phyloP scores from a whole-genome alignment of 2,888 invertebrate genomes.

The Pristionchus japonicus region DNA sequence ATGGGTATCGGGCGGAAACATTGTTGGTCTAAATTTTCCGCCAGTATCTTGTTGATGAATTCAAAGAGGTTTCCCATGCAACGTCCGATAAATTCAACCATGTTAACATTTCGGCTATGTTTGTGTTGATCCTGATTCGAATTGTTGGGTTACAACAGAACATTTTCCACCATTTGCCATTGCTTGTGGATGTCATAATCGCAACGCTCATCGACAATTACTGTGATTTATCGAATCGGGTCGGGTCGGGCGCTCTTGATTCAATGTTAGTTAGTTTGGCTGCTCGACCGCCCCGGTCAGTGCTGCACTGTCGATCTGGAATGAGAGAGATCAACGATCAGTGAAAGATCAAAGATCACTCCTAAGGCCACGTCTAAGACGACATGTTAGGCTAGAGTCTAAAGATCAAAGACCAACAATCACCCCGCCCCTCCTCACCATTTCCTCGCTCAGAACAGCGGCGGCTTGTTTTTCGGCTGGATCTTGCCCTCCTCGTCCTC shows the following conservation, averaged over 20 bases:
- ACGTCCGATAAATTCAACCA: too few relatives aligned
- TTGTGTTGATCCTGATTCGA: too few relatives aligned
- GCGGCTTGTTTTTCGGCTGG: neutral
- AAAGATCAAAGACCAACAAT: neutral
- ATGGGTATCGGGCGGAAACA: neutral
- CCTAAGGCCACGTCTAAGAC: too few relatives aligned
- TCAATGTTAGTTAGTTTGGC: neutral
- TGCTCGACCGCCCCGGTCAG: neutral
- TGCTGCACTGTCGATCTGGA: neutral
- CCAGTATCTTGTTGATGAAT: too few relatives aligned
- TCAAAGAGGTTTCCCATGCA: too few relatives aligned
- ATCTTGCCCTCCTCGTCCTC: neutral
- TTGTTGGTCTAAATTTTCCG: too few relatives aligned
- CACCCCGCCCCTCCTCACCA: too few relatives aligned
- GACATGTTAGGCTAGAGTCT: neutral
- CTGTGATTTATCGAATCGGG: conserved; percentile 4
- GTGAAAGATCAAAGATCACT: neutral
- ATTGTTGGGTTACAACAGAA: too few relatives aligned
- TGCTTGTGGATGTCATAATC: neutral
- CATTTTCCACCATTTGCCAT: too few relatives aligned
- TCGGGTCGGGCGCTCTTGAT: neutral
- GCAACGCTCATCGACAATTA: neutral
- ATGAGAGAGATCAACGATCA: neutral
- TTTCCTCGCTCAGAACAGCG: neutral
- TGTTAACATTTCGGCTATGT: too few relatives aligned